phyloP scores from a whole-genome alignment of 2,113 vertebrate genomes.

The Toxotes chatareus region DNA sequence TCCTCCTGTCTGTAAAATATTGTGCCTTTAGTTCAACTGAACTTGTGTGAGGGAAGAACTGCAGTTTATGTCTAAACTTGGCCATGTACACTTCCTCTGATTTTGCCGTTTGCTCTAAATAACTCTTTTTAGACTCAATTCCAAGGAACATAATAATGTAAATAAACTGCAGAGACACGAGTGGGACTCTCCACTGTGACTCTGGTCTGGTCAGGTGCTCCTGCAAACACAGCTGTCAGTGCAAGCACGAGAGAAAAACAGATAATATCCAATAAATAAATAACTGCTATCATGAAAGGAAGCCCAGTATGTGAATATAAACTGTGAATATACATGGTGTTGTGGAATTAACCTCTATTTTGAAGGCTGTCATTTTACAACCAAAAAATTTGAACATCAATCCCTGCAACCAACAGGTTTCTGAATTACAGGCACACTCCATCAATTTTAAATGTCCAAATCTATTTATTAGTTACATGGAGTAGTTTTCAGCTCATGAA shows the following conservation, averaged over 20 bases:
- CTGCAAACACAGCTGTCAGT: conserved; percentile 24
- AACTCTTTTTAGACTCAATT: background rate
- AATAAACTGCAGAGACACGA: conserved; percentile 3
- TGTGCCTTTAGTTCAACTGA: conserved; percentile 13
- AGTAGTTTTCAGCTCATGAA: background rate
- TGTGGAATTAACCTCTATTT: too few relatives aligned
- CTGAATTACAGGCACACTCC: background rate
- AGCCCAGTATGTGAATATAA: background rate
- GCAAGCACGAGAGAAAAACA: background rate
- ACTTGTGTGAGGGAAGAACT: conserved; percentile 5
- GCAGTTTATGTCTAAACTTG: conserved; percentile 23
- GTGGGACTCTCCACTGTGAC: background rate
- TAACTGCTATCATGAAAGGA: background rate
- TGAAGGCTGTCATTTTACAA: too few relatives aligned
- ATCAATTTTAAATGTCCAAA: background rate
- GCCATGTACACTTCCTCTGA: conserved; percentile 2
- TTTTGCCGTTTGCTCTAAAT: conserved; percentile 16
- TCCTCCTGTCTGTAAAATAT: conserved; percentile 53
- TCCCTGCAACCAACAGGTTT: background rate
- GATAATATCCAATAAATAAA: background rate
- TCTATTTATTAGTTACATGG: background rate
- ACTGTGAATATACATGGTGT: background rate
- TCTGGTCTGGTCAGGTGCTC: background rate
- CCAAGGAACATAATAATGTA: background rate
- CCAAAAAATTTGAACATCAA: too few relatives aligned